Conservation (phyloP, 1,140 invertebrate genomes). For the Drosophila nigromelanica region DNA sequence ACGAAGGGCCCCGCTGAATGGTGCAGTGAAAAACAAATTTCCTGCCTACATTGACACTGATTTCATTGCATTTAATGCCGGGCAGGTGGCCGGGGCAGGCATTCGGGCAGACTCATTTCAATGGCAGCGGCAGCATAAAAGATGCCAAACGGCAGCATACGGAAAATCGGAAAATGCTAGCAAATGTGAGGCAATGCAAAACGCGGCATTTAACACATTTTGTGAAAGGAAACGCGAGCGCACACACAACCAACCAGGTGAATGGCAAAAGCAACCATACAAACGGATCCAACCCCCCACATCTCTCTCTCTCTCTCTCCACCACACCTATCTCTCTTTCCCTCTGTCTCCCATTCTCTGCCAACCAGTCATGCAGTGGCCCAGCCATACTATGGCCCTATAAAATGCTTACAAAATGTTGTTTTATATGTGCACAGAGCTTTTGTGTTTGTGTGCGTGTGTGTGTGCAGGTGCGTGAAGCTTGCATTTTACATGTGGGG, state of each 20-base stretch:
- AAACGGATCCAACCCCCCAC: constrained; percentile 12
- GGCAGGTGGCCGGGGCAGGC: not conserved
- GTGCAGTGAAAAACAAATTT: constrained; percentile 54
- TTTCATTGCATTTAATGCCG: constrained; percentile 65
- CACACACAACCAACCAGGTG: constrained; percentile 11
- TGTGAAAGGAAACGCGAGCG: constrained; percentile 50
- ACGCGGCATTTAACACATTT: constrained; percentile 82
- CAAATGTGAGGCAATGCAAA: constrained; percentile 68
- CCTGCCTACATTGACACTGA: constrained; percentile 77
- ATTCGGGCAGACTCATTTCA: constrained; percentile 43
- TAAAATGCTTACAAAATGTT: constrained; percentile 82
- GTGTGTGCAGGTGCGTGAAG: constrained; percentile 43
- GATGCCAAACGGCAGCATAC: constrained; percentile 29
- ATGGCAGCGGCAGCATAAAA: constrained; percentile 53
- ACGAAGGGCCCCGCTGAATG: constrained; percentile 5
- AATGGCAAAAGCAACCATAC: constrained; percentile 14
- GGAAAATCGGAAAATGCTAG: constrained; percentile 52
- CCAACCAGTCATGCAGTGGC: constrained; percentile 36
- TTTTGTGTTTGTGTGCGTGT: constrained; percentile 5
- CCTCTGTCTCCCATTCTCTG: not conserved
- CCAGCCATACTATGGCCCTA: constrained; percentile 58
- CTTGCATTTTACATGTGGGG: constrained; percentile 75
- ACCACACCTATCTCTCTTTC: not conserved
- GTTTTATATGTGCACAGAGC: constrained; percentile 64
- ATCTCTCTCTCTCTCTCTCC: not conserved